Percentiles rank a stretch among this genome's conserved stretches.
Conservation (phyloP, 2,888 invertebrate genomes). For the Drosophila parthenogenetica region DNA sequence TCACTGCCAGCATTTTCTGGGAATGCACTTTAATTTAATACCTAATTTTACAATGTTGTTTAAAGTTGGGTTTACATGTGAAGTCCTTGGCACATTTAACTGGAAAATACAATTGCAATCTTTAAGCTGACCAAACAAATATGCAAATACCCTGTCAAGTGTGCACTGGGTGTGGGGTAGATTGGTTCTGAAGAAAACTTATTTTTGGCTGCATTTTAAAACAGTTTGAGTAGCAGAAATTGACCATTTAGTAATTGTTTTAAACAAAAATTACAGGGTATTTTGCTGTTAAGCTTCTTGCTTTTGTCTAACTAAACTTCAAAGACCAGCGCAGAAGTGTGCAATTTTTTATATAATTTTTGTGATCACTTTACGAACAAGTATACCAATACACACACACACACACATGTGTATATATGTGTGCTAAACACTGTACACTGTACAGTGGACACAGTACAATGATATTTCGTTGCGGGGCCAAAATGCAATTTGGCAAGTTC, state of each 20-base stretch:
- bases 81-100: conserved; percentile 43
- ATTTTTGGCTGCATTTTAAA: no score
- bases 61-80: neutral
- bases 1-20: conserved; percentile 2
- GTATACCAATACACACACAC: conserved; percentile 12
- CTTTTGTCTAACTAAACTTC: conserved; percentile 5
- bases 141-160: conserved; percentile 7
- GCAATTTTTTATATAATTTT: neutral
- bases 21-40: neutral
- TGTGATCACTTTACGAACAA: conserved; percentile 45
- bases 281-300: neutral
- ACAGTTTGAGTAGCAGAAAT: no score
- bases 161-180: neutral
- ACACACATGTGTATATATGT: neutral
- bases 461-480: conserved; percentile 12
- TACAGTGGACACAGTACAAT: neutral
- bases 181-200: neutral
- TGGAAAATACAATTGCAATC: conserved; percentile 31
- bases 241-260: no score
- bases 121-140: conserved; percentile 24
- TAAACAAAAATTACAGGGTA: neutral
- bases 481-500: conserved; percentile 63
- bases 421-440: neutral
- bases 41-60: neutral
- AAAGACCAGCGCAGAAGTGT: neutral